Conservation (phyloP, 2,888 invertebrate genomes). For the Idaea straminata region DNA sequence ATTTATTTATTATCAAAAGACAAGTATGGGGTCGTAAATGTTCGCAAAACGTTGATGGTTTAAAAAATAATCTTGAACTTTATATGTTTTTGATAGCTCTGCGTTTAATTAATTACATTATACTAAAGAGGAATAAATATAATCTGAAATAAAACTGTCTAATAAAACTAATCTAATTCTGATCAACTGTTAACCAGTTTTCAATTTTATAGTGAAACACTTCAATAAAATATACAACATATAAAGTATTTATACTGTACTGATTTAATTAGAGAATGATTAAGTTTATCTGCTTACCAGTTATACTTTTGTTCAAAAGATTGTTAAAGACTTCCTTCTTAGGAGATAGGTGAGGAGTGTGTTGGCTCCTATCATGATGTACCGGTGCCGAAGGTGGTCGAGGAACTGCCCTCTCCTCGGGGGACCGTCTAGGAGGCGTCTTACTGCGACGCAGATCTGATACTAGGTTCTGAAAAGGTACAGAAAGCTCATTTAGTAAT, state of each 20-base stretch:
- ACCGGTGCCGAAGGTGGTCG: conserved; percentile 75
- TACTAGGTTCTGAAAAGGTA: conserved; percentile 53
- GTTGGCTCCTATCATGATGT: conserved; percentile 68
- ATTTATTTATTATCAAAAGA: not conserved
- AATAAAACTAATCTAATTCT: not conserved
- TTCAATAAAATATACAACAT: not conserved
- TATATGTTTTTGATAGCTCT: not conserved
- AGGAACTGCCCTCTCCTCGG: conserved; percentile 63
- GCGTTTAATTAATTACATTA: not conserved
- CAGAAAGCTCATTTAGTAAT: not conserved
- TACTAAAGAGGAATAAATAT: not conserved
- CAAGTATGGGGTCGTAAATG: conserved; percentile 3
- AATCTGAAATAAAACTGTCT: not conserved
- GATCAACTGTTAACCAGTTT: not conserved
- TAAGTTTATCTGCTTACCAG: conserved; percentile 72
- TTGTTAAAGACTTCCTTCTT: conserved; percentile 84
- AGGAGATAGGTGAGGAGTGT: conserved; percentile 77
- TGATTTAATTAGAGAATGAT: not conserved
- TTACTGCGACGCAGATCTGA: conserved; percentile 66
- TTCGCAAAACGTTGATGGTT: not conserved
- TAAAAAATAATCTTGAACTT: not conserved
- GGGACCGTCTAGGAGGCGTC: conserved; percentile 68
- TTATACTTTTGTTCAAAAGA: conserved; percentile 79
- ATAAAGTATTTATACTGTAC: not conserved
- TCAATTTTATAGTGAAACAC: not conserved